Evolutionary conservation across 2,888 invertebrate genomes (phyloP).

Genomic region (Leptopilina myrica): DNA sequence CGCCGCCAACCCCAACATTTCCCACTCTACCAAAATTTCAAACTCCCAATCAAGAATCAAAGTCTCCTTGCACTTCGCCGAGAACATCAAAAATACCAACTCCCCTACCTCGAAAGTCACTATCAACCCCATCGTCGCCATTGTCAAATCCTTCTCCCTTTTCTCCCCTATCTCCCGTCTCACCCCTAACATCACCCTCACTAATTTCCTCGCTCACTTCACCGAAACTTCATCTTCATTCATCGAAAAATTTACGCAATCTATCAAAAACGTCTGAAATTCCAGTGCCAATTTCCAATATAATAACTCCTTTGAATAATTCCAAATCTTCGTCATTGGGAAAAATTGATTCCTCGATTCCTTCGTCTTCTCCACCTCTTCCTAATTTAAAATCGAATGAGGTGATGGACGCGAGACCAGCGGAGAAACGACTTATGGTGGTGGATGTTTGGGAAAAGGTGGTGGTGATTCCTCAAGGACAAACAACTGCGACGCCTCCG

Average conservation of each 20-base stretch:
- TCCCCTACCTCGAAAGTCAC: slow-evolving; percentile 68
- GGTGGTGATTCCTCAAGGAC: slow-evolving; percentile 64
- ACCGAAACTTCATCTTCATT: background rate
- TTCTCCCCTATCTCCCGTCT: slow-evolving; percentile 51
- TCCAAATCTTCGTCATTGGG: background rate
- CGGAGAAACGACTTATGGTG: slow-evolving; percentile 67
- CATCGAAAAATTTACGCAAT: slow-evolving; percentile 47
- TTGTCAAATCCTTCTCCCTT: slow-evolving; percentile 38
- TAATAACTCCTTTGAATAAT: slow-evolving; percentile 23
- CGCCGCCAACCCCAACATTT: slow-evolving; percentile 44
- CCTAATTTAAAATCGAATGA: slow-evolving; percentile 50
- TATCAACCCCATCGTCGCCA: slow-evolving; percentile 26
- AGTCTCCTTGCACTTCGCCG: slow-evolving; percentile 57
- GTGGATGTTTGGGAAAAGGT: slow-evolving; percentile 74
- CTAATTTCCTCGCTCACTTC: slow-evolving; percentile 47
- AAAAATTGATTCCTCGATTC: slow-evolving; percentile 24
- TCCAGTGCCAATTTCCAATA: slow-evolving; percentile 53
- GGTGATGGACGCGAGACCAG: slow-evolving; percentile 56
- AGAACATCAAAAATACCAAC: slow-evolving; percentile 73
- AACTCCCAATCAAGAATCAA: slow-evolving; percentile 47
- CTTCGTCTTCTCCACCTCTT: slow-evolving; percentile 41
- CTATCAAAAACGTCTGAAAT: slow-evolving; percentile 57
- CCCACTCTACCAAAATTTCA: slow-evolving; percentile 35
- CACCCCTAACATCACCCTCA: slow-evolving; percentile 47
- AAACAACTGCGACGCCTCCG: slow-evolving; percentile 60